Conservation (phyloP, 2,888 invertebrate genomes). For the Pediacus dermestoides region DNA sequence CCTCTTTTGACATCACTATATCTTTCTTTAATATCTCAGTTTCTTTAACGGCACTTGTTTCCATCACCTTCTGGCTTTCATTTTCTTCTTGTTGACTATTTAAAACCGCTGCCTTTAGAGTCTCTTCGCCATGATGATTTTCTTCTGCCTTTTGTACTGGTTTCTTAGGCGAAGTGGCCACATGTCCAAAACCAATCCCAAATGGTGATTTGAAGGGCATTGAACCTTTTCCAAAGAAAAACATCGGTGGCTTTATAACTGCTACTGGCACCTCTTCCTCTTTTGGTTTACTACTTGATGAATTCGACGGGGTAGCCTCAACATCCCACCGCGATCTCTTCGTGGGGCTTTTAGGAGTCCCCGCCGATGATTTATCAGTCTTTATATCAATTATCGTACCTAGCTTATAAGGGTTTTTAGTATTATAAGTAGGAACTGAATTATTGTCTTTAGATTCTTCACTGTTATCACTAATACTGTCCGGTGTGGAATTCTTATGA, state of each 20-base stretch:
- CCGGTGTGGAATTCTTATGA: too few species aligned
- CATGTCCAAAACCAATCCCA: slow-evolving; percentile 23
- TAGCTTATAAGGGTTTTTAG: slow-evolving; percentile 26
- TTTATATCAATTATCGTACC: slow-evolving; percentile 39
- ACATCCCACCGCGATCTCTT: slow-evolving; percentile 52
- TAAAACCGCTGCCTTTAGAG: slow-evolving; percentile 1
- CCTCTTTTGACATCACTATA: too few species aligned
- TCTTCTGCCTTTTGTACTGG: slow-evolving; percentile 11
- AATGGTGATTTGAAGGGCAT: slow-evolving; percentile 45
- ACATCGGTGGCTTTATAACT: slow-evolving; percentile 39
- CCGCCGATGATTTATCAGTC: slow-evolving; percentile 29
- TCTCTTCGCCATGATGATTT: not conserved
- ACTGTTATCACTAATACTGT: slow-evolving; percentile 23
- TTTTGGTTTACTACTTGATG: slow-evolving; percentile 12
- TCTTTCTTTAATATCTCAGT: too few species aligned
- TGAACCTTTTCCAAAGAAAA: slow-evolving; percentile 53
- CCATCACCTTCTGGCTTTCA: slow-evolving; percentile 9
- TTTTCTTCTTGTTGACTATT: too few species aligned
- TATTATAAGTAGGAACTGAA: slow-evolving; percentile 27
- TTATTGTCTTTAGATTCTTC: slow-evolving; percentile 21
- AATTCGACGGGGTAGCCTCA: slow-evolving; percentile 38
- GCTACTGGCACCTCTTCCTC: slow-evolving; percentile 46
- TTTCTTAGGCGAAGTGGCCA: slow-evolving; percentile 16
- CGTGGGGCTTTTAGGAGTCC: slow-evolving; percentile 28
- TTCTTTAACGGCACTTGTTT: slow-evolving; percentile 12